Evolutionary conservation across 1,140 invertebrate species (phyloP).

Genomic region (Pachypsylla venusta): DNA sequence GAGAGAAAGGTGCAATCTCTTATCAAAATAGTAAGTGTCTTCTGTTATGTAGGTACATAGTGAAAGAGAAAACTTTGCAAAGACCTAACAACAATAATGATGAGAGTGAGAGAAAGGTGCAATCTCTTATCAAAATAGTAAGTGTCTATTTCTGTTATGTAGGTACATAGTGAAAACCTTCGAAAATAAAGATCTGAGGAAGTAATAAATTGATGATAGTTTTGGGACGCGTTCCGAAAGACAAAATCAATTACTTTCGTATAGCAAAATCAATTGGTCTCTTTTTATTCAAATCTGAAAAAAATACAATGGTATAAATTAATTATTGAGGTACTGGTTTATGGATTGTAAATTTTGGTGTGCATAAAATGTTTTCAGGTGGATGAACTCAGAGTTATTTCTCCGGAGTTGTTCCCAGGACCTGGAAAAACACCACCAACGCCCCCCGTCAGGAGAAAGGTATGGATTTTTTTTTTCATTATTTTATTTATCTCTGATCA

Average conservation of each 20-base stretch:
- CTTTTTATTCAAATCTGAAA: too few relatives aligned
- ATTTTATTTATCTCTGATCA: neutral
- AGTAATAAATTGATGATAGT: constrained; percentile 5
- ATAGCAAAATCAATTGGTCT: too few relatives aligned
- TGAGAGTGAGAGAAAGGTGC: constrained; percentile 37
- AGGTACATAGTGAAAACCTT: constrained; percentile 6
- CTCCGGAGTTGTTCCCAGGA: constrained; percentile 41
- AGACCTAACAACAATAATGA: constrained; percentile 43
- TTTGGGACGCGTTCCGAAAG: neutral
- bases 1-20: constrained; percentile 42
- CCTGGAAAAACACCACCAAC: constrained; percentile 29
- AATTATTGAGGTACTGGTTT: too few relatives aligned
- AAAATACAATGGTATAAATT: neutral
- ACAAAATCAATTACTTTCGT: constrained; percentile 7
- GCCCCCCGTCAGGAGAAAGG: constrained; percentile 39
- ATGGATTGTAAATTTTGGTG: neutral
- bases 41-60: constrained; percentile 12
- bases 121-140: constrained; percentile 47
- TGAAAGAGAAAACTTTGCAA: constrained; percentile 63
- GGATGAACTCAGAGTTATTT: constrained; percentile 54
- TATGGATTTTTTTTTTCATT: constrained; percentile 19
- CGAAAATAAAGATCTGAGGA: neutral
- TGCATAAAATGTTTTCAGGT: constrained; percentile 33
- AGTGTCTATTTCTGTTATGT: constrained; percentile 30
- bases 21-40: constrained; percentile 43